Percentiles rank a stretch among this genome's conserved stretches.
Evolutionary conservation across 2,888 invertebrate genomes (phyloP).

Genomic region (Sesia bembeciformis): DNA sequence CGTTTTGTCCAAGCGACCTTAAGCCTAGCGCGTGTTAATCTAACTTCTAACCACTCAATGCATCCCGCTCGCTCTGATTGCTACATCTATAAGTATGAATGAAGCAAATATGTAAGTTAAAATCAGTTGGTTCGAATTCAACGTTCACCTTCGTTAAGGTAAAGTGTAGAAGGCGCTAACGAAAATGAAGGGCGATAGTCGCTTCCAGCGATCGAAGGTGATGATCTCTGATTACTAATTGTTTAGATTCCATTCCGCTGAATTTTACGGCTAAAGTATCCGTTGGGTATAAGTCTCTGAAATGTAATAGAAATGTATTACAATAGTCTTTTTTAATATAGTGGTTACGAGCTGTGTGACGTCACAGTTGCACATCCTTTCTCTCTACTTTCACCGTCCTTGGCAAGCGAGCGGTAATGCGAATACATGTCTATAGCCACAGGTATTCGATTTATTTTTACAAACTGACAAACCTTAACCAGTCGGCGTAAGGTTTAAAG

Average conservation of each 20-base stretch:
- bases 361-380: conserved; percentile 52
- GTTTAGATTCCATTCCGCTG: conserved; percentile 4
- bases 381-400: conserved; percentile 67
- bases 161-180: conserved; percentile 64
- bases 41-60: conserved; percentile 47
- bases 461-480: background rate
- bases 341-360: conserved; percentile 17
- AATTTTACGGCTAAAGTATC: conserved; percentile 5
- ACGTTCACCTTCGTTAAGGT: conserved; percentile 62
- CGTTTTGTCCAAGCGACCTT: conserved; percentile 70
- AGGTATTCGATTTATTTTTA: background rate
- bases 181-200: conserved; percentile 67
- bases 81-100: conserved; percentile 25
- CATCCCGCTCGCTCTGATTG: conserved; percentile 48
- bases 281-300: conserved; percentile 1
- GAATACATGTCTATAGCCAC: background rate
- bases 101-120: conserved; percentile 46
- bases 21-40: conserved; percentile 52
- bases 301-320: background rate
- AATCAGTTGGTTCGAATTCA: conserved; percentile 32
- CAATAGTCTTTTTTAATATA: too few species aligned
- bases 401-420: conserved; percentile 29
- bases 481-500: background rate
- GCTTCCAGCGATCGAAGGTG: conserved; percentile 60
- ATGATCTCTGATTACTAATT: conserved; percentile 6